A percentile compares a stretch with the other conserved stretches of the same genome.
These are phyloP conservation scores for Caenorhabditis imperialis DNA, from an alignment of 2,888 invertebrate species.

Conservation along the genomic window DNA sequence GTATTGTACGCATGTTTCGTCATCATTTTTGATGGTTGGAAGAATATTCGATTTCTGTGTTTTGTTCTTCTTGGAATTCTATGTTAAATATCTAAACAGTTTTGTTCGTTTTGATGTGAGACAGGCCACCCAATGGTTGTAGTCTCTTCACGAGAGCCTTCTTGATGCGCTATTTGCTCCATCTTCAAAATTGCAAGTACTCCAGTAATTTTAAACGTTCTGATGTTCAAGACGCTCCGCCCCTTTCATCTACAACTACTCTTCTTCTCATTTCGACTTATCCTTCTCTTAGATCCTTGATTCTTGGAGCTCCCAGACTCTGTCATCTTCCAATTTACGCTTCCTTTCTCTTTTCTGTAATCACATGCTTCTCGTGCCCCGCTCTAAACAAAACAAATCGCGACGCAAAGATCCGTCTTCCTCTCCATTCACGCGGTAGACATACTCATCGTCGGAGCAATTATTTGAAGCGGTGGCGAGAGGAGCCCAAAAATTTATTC, in stretches of 20 bases:
- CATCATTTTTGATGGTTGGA: too few relatives aligned
- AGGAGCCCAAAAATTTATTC: constrained; percentile 43
- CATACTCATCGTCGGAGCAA: constrained; percentile 37
- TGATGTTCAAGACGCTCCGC: background rate
- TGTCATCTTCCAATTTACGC: constrained; percentile 40
- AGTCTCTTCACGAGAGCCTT: too few relatives aligned
- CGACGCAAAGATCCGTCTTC: constrained; percentile 15
- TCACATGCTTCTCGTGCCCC: constrained; percentile 34
- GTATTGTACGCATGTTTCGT: background rate
- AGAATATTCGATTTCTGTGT: too few relatives aligned
- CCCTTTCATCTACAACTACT: background rate
- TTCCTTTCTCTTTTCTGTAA: constrained; percentile 42
- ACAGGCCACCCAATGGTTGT: too few relatives aligned
- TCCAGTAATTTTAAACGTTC: too few relatives aligned
- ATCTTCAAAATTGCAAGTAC: too few relatives aligned
- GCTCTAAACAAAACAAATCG: constrained; percentile 27
- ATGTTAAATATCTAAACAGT: too few relatives aligned
- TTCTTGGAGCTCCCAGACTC: constrained; percentile 15
- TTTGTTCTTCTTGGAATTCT: too few relatives aligned
- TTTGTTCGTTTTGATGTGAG: too few relatives aligned
- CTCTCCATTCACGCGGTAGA: constrained; percentile 12
- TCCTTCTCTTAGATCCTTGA: constrained; percentile 26
- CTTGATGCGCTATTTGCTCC: too few relatives aligned
- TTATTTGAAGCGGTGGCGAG: constrained; percentile 19
- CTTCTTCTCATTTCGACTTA: background rate